A percentile compares a stretch with the other conserved stretches of the same genome.
Evolutionary conservation across 2,888 invertebrate genomes (phyloP).

Genomic region (Hetaerina titia): DNA sequence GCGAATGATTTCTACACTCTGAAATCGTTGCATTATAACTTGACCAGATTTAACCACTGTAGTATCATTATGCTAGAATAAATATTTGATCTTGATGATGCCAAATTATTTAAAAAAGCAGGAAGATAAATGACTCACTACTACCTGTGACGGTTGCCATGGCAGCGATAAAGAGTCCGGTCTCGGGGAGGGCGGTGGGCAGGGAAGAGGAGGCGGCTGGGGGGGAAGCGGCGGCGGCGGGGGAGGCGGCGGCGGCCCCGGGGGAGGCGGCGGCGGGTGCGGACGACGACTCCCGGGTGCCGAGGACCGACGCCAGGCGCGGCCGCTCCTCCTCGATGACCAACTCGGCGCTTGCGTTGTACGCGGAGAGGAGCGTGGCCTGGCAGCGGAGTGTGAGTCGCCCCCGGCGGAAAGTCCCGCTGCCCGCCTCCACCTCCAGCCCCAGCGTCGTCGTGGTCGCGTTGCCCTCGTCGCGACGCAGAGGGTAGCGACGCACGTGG

Average conservation of each 20-base stretch:
- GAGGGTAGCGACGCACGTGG: constrained; percentile 64
- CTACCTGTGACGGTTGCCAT: constrained; percentile 16
- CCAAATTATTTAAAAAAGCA: too few relatives aligned
- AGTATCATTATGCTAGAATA: too few relatives aligned
- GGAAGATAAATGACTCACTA: too few relatives aligned
- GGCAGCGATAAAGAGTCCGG: neutral
- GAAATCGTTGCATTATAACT: too few relatives aligned
- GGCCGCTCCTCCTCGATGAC: constrained; percentile 87
- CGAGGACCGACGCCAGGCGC: constrained; percentile 86
- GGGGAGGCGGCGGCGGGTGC: constrained; percentile 14
- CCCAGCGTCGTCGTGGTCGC: constrained; percentile 60
- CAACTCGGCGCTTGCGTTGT: constrained; percentile 82
- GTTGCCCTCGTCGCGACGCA: constrained; percentile 66
- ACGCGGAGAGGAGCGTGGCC: constrained; percentile 84
- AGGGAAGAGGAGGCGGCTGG: neutral
- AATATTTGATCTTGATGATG: too few relatives aligned
- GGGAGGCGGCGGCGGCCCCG: neutral
- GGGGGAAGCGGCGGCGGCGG: neutral
- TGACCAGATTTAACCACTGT: too few relatives aligned
- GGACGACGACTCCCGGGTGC: constrained; percentile 83
- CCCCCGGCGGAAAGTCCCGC: constrained; percentile 83
- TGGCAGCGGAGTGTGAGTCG: constrained; percentile 84
- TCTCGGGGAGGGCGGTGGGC: neutral
- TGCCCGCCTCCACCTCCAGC: constrained; percentile 80
- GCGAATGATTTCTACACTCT: too few relatives aligned